Evolutionary conservation across 2,113 vertebrate species (phyloP), one percentile per base, ranked within the genome.

Genomic region (Limnothrissa miodon): DNA sequence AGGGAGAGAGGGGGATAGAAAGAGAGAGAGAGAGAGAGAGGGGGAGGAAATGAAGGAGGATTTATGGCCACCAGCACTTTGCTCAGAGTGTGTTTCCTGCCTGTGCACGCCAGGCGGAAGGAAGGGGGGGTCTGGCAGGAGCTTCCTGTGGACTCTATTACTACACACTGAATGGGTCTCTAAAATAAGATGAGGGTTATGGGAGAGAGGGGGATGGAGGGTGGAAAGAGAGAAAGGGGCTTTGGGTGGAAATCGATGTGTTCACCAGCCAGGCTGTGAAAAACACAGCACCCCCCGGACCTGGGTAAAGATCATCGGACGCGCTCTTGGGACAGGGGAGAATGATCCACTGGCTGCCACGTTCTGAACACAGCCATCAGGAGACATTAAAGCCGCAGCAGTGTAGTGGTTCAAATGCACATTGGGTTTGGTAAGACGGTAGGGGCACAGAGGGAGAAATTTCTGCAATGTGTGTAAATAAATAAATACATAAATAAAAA

Each of bases 21-120:
- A 87, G 91, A 91, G 29, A 42, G 33, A 17, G 39, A 39, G 46
- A 39, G 9, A 82, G 4, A 45, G 56, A 1, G 39, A 45, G 44
- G 21, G 39, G 9, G 29, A 83, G 45, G 23, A 83, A 91, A 92
- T 89, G 88, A 94, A 89, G 85, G 88, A 87, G 89, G 92, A 94
- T 92, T 91, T 90, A 92, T 89, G 89, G 92, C 89, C 79, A 62
- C 42, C 74, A 80, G 85, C 83, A 82, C 78, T 83, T 82, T 80
- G 70, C 45, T 62, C 83, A 62, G 78, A 81, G 59, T 21, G 33
- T 78, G 90, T 91, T 94, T 95, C 92, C 93, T 93, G 91, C 88
- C 33, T 87, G 89, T 86, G 83, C 85, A 90, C 88, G 87, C 90
- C 56, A 78, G 81, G 87, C 86, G 91, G 87, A 87, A 59, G 81